These are phyloP conservation scores for Hoplostethus atlanticus DNA, from an alignment of 2,797 vertebrate species.

Conservation along the genomic window DNA sequence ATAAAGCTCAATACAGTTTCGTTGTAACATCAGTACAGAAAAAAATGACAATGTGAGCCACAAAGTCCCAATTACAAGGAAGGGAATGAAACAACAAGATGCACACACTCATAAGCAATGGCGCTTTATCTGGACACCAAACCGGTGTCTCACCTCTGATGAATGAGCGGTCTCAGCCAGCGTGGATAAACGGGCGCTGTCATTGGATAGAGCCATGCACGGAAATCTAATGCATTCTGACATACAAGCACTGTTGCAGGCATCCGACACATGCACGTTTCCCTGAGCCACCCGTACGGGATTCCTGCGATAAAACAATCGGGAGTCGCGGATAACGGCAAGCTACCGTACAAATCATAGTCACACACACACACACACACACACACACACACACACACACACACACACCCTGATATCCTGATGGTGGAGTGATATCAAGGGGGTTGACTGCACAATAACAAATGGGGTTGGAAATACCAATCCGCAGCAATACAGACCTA, in stretches of 20 bases:
- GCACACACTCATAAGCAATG: slow-evolving; percentile 39
- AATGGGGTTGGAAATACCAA: slow-evolving; percentile 64
- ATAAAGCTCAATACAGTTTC: neutral
- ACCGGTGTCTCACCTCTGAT: slow-evolving; percentile 16
- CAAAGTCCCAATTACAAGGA: slow-evolving; percentile 36
- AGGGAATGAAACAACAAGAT: slow-evolving; percentile 45
- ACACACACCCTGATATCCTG: slow-evolving; percentile 50
- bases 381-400: neutral
- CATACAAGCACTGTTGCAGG: slow-evolving; percentile 62
- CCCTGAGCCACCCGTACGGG: slow-evolving; percentile 42
- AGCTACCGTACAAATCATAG: slow-evolving; percentile 49
- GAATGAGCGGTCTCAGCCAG: slow-evolving; percentile 57
- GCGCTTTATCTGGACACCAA: slow-evolving; percentile 38
- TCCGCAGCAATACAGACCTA: slow-evolving; percentile 88
- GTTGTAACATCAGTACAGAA: slow-evolving; percentile 30
- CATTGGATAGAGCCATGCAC: slow-evolving; percentile 68
- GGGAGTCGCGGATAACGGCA: slow-evolving; percentile 59
- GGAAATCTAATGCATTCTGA: slow-evolving; percentile 56
- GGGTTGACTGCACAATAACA: slow-evolving; percentile 63
- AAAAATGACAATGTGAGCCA: slow-evolving; percentile 44
- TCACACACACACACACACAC: slow-evolving; percentile 39
- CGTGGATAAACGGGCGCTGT: slow-evolving; percentile 39
- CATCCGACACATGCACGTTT: slow-evolving; percentile 70
- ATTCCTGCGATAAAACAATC: slow-evolving; percentile 40
- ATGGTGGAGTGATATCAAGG: slow-evolving; percentile 61